phyloP scores from a whole-genome alignment of 2,113 vertebrate species.

The Delphinapterus leucas region DNA sequence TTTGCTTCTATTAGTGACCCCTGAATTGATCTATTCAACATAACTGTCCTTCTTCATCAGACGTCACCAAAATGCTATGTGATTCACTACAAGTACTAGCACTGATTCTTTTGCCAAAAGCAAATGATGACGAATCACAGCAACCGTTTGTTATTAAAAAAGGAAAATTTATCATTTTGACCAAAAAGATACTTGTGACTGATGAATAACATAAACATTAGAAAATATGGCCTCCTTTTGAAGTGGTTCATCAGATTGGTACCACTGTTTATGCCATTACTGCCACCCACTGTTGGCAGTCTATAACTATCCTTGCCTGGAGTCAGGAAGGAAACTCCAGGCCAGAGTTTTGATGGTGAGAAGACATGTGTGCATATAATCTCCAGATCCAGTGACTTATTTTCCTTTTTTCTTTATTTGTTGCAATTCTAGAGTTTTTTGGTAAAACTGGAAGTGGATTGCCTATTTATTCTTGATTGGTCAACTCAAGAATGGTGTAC shows the following conservation, averaged over 20 bases:
- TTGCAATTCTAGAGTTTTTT: neutral
- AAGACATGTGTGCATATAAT: rapidly evolving
- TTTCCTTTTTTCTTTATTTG: neutral
- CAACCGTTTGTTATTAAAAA: neutral
- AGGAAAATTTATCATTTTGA: neutral
- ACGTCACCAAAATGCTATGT: no score
- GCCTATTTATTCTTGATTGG: neutral
- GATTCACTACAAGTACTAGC: neutral
- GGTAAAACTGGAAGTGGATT: neutral
- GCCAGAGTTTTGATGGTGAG: neutral
- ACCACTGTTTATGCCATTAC: neutral
- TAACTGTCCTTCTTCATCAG: neutral
- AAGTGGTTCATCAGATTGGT: neutral
- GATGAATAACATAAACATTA: neutral
- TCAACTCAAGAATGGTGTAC: neutral
- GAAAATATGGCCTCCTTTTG: neutral
- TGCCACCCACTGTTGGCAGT: no score
- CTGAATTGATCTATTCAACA: neutral
- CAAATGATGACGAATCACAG: neutral
- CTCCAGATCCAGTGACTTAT: neutral
- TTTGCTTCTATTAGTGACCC: neutral
- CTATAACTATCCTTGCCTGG: neutral
- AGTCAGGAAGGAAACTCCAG: neutral
- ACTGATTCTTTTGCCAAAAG: neutral
- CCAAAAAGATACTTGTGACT: neutral